Percentiles rank a stretch among this genome's conserved stretches.
Conservation (phyloP, 2,797 vertebrate species). For the Natrix natrix region DNA sequence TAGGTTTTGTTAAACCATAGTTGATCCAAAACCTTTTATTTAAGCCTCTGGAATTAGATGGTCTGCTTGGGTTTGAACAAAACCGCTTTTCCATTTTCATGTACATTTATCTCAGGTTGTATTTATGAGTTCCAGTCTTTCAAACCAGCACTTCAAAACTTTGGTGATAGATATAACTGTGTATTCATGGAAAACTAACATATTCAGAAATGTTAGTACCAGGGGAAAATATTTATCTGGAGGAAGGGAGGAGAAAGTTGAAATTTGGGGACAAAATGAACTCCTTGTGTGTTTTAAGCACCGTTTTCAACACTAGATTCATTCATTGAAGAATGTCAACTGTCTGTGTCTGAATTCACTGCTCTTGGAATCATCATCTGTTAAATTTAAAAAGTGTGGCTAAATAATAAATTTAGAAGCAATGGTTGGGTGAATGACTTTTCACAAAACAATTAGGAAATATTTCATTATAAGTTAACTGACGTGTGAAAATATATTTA, state of each 20-base stretch:
- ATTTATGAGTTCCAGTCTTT: background rate
- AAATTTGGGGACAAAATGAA: background rate
- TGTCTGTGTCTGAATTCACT: background rate
- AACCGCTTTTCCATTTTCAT: background rate
- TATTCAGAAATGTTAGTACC: background rate
- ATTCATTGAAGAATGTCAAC: background rate
- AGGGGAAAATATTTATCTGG: background rate
- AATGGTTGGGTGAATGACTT: background rate
- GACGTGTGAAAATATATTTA: background rate
- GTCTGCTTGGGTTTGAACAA: background rate
- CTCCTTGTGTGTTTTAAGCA: background rate
- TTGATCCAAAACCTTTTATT: background rate
- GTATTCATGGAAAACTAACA: background rate
- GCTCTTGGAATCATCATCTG: background rate
- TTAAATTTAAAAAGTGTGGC: background rate
- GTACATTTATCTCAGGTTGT: background rate
- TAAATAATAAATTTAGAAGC: background rate
- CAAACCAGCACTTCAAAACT: background rate
- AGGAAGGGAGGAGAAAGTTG: background rate
- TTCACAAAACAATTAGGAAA: background rate
- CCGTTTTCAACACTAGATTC: background rate
- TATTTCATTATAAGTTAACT: background rate
- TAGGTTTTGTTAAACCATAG: background rate
- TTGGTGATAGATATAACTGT: background rate
- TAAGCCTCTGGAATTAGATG: background rate